Conservation (phyloP, 2,888 invertebrate species). For the Acrocera orbiculus region DNA sequence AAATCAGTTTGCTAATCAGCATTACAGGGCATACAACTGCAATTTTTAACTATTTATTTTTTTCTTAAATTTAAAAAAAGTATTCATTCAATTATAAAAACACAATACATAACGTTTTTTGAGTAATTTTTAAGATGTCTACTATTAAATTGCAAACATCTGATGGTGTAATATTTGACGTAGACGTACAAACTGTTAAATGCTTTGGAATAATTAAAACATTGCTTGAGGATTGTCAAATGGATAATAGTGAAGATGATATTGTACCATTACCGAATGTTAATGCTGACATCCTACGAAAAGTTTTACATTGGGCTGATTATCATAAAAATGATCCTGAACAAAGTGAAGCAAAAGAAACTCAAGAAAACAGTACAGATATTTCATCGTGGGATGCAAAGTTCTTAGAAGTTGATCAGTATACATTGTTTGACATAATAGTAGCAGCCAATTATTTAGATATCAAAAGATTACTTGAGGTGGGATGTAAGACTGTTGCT, state of each 20-base stretch:
- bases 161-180: slow-evolving; percentile 82
- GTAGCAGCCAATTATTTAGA: slow-evolving; percentile 90
- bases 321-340: slow-evolving; percentile 87
- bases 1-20: no score
- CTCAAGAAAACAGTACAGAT: slow-evolving; percentile 87
- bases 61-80: neutral
- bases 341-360: slow-evolving; percentile 86
- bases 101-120: neutral
- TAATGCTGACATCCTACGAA: slow-evolving; percentile 82
- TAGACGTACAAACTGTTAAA: slow-evolving; percentile 87
- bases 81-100: slow-evolving; percentile 3
- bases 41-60: neutral
- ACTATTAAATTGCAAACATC: slow-evolving; percentile 81
- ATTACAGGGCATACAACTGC: no score
- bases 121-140: slow-evolving; percentile 41
- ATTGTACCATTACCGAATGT: slow-evolving; percentile 89
- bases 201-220: slow-evolving; percentile 93
- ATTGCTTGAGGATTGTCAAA: slow-evolving; percentile 81
- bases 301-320: slow-evolving; percentile 77
- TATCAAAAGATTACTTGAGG: slow-evolving; percentile 81
- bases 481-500: slow-evolving; percentile 90
- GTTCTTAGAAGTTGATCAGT: slow-evolving; percentile 90
- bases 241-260: slow-evolving; percentile 81
- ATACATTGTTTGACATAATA: slow-evolving; percentile 83
- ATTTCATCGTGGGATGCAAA: slow-evolving; percentile 96